Evolutionary conservation across 2,888 invertebrate genomes (phyloP), one percentile per base, ranked within the genome.

Genomic region (Habroteleia sp.): DNA sequence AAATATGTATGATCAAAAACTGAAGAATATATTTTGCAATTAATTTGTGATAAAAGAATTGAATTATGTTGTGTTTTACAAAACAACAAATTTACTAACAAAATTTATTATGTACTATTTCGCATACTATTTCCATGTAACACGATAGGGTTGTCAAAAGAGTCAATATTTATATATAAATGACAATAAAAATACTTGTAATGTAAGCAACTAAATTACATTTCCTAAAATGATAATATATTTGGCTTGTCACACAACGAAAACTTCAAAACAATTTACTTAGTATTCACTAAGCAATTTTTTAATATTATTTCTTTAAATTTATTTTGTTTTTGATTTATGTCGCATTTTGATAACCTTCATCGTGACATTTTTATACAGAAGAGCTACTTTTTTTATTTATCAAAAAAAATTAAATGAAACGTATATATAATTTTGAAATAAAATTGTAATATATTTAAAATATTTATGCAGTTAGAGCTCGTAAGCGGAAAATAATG

Each of bases 121-220:
- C 27, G 20, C 20, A 3, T 13, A 27, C 8, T 13, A 27, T 44
- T 44, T 44, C 31, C 6, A 48, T 27, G n/a, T 7, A 13, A 54
- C 54, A 54, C 50, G 50, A 52, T 37, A 52, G 37, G 39, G 54
- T 54, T 54, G 29, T 54, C 54, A 37, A 54, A 54, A 27, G n/a
- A 11, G 2, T 8, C 10, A 17, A 0, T 39, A 7, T 54, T 39
- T 14, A 17, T 37, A 37, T 10, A 29, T 37, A 27, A 52, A 52
- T 23, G 54, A 54, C 54, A 54, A 54, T 54, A 54, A 54, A 39
- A 46, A 37, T 50, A 25, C 37, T 50, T 25, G 8, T 50, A 35
- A 23, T 25, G 10, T 50, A 14, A 23, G 14, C 4, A n/a, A 25
- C 37, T 8, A 13, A 50, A 31, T 50, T 50, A 1, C 8, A 8